Percentiles rank a stretch among this genome's conserved stretches.
phyloP scores from a whole-genome alignment of 2,888 invertebrate genomes.

The Drosophila sordidapex region DNA sequence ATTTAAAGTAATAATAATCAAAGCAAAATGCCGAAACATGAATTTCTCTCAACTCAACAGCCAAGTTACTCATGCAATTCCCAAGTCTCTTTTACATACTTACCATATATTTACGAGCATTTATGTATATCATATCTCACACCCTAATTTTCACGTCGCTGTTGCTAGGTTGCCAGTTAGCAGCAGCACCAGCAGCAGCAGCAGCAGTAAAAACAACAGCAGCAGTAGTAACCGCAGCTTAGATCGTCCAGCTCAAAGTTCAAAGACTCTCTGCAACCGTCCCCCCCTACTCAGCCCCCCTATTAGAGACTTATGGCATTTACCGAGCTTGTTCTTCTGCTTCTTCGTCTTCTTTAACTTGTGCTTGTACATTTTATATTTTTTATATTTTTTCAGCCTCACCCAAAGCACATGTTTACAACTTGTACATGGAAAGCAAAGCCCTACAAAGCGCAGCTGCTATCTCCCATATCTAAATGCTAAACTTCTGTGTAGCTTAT shows the following conservation, averaged over 20 bases:
- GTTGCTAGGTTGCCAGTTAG: conserved; percentile 42
- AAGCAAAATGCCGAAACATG: neutral
- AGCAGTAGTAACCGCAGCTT: conserved; percentile 5
- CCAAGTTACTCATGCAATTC: neutral
- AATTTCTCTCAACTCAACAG: neutral
- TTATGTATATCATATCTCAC: conserved; percentile 31
- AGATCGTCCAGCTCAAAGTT: conserved; percentile 48
- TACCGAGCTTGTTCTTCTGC: conserved; percentile 5
- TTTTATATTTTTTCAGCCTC: conserved; percentile 38
- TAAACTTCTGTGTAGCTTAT: conserved; percentile 66
- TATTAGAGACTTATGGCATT: conserved; percentile 24
- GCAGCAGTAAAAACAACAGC: neutral
- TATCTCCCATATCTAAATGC: conserved; percentile 75
- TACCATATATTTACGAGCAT: neutral
- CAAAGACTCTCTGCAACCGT: conserved; percentile 38
- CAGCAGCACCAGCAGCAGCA: neutral
- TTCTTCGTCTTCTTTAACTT: conserved; percentile 1
- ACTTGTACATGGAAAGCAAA: conserved; percentile 59
- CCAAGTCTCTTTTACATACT: neutral
- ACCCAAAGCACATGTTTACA: conserved; percentile 56
- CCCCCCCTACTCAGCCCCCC: neutral
- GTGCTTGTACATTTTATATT: conserved; percentile 8
- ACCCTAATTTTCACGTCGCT: conserved; percentile 1
- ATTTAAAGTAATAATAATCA: neutral
- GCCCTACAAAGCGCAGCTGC: conserved; percentile 64